phyloP scores from a whole-genome alignment of 2,113 vertebrate genomes.

The Ahaetulla prasina region DNA sequence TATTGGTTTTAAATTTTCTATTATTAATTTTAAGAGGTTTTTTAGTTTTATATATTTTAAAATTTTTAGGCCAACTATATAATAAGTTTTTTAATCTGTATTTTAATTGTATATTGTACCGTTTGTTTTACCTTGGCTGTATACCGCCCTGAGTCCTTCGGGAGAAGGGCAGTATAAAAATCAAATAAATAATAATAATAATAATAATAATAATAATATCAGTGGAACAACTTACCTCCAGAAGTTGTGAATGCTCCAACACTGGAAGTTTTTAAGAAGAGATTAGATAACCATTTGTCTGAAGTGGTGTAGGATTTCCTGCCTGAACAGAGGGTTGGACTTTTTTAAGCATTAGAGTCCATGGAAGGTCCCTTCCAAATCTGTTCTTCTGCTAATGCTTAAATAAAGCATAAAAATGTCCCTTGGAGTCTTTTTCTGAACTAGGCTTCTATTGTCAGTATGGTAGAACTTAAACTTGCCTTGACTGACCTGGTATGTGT shows the following conservation, averaged over 20 bases:
- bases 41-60: too few relatives aligned
- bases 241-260: not conserved
- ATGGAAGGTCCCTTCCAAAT: not conserved
- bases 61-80: too few relatives aligned
- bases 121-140: too few relatives aligned
- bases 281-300: not conserved
- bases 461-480: accelerated
- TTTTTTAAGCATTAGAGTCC: too few relatives aligned
- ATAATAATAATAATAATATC: too few relatives aligned
- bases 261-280: not conserved
- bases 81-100: too few relatives aligned
- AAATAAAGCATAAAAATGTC: not conserved
- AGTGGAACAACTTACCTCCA: not conserved
- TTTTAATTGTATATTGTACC: too few relatives aligned
- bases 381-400: not conserved
- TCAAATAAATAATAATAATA: too few relatives aligned
- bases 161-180: too few relatives aligned
- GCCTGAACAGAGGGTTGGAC: not conserved
- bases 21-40: too few relatives aligned
- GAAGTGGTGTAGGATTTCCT: not conserved
- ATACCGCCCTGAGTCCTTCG: too few relatives aligned
- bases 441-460: not conserved
- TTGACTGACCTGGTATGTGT: not conserved
- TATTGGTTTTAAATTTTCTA: too few relatives aligned
- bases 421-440: not conserved